These are phyloP conservation scores for Metopia argyrocephala DNA, from an alignment of 2,888 invertebrate species.

Conservation along the genomic window DNA sequence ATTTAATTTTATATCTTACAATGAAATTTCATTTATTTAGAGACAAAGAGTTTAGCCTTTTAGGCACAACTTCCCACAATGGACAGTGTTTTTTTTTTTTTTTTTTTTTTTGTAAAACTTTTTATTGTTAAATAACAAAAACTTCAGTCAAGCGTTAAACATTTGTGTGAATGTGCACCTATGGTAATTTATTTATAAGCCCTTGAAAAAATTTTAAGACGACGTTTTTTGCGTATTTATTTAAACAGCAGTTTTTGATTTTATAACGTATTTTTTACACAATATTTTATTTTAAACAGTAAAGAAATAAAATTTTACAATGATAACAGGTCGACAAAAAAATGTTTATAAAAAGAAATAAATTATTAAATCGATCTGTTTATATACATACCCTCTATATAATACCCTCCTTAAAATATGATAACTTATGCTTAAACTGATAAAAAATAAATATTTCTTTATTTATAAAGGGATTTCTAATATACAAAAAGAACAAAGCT, in stretches of 20 bases:
- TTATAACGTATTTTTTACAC: constrained; percentile 2
- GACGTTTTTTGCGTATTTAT: not conserved
- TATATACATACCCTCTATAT: no score
- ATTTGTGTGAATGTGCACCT: no score
- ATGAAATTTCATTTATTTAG: no score
- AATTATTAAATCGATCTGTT: no score
- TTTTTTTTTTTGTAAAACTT: constrained; percentile 21
- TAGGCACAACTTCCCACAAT: not conserved
- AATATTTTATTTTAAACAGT: not conserved
- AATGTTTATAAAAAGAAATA: not conserved
- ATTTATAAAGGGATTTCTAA: not conserved
- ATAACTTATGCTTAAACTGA: not conserved
- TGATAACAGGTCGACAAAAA: constrained; percentile 8
- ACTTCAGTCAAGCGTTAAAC: constrained; percentile 48
- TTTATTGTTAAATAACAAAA: no score
- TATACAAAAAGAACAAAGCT: not conserved
- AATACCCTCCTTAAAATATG: not conserved
- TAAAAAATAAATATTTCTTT: not conserved
- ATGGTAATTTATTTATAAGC: constrained; percentile 39
- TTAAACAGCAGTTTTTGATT: constrained; percentile 1
- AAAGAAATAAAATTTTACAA: constrained; percentile 19
- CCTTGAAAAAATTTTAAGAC: constrained; percentile 46
- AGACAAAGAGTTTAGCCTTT: no score
- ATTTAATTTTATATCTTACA: no score
- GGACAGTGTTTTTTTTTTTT: not conserved